Evolutionary conservation across 2,113 vertebrate genomes (phyloP), one percentile per base, ranked within the genome.

Genomic region (Proteles cristata): DNA sequence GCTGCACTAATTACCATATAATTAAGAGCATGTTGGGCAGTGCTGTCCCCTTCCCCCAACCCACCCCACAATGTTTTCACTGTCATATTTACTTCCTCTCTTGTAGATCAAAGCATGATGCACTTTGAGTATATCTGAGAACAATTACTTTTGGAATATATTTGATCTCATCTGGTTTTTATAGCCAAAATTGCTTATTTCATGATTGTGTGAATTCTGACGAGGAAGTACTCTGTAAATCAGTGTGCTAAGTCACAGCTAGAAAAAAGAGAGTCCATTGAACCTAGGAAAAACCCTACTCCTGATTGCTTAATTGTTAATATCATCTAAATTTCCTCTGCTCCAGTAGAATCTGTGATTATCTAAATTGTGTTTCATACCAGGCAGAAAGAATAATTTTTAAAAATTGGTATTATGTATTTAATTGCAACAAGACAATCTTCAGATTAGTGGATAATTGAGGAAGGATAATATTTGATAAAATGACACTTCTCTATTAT

Each of bases 141-240:
- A 58, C 28, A 80, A 45, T 91, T 92, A 43, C 83, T 71, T 95
- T 95, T 82, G 85, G 45, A 88, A 48, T 94, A 68, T 28, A 85
- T 86, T 61, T 80, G 55, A 74, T 83, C 77, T 94, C 48, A 45
- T 89, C 66, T 28, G 53, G 5, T 50, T 83, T 97, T 97, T 61
- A 73, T 89, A 90, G 31, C 61, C 89, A n/a, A 82, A 84, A 92
- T 61, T 61, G 55, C 73, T 93, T 95, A 88, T 66, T 93, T 85
- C 58, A 50, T 80, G 39, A 74, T 69, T 88, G 25, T 80, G 53
- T 86, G 45, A 79, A 45, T 88, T 85, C 73, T 69, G 65, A 81
- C 71, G 69, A 88, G 81, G 81, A 93, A 61, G 28, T 25, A 50
- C 61, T 71, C 84, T 83, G 26, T 58, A 88, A 93, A 58, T 95